phyloP scores from a whole-genome alignment of 2,797 vertebrate genomes.

The Cercopithecus diana region DNA sequence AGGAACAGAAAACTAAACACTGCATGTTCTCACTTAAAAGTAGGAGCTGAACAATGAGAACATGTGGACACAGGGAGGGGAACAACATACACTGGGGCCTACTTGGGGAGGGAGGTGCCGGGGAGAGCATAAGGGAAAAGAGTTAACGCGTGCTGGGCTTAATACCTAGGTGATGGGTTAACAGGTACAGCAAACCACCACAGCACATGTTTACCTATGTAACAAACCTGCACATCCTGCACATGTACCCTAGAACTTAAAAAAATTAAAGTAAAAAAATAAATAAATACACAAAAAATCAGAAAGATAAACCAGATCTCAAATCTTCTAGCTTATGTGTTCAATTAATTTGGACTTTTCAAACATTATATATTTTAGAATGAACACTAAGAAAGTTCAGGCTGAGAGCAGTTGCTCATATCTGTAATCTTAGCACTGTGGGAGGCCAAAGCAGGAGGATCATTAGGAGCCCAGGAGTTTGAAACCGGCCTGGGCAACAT shows the following conservation, averaged over 20 bases:
- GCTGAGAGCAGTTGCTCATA: neutral
- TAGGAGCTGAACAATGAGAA: neutral
- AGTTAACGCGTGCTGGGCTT: neutral
- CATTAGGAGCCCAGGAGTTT: neutral
- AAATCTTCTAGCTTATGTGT: neutral
- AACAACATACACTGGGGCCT: neutral
- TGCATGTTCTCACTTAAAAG: neutral
- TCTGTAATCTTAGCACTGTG: neutral
- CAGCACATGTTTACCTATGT: neutral
- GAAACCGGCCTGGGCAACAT: neutral
- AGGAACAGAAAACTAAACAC: neutral
- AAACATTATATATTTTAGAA: slow-evolving; percentile 5
- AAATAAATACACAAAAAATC: neutral
- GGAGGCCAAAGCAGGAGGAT: neutral
- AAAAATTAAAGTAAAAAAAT: neutral
- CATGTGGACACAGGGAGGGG: neutral
- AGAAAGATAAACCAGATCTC: neutral
- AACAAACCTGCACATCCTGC: neutral
- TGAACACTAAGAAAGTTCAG: neutral
- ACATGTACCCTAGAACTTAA: neutral
- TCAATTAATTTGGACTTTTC: slow-evolving; percentile 13
- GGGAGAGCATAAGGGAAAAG: neutral
- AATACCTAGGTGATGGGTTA: neutral
- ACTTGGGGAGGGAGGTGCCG: too few species aligned
- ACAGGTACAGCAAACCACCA: neutral